Conservation (phyloP, 2,888 invertebrate genomes). For the Tetramorium bicarinatum region DNA sequence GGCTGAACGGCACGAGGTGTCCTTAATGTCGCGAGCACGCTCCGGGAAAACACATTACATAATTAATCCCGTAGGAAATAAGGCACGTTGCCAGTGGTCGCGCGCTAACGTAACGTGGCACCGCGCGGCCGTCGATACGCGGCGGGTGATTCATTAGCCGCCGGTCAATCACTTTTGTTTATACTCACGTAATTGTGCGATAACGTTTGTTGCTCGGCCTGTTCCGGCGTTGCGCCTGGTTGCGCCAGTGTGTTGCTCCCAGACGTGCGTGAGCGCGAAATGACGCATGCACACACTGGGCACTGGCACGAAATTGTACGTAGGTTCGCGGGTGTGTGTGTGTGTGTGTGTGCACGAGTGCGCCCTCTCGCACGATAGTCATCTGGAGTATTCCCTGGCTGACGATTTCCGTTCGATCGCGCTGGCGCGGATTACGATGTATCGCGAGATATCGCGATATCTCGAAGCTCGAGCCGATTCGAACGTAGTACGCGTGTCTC, state of each 20-base stretch:
- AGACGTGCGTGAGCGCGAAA: neutral
- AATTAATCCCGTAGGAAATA: slow-evolving; percentile 29
- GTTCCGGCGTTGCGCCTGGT: neutral
- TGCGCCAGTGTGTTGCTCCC: slow-evolving; percentile 33
- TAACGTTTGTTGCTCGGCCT: slow-evolving; percentile 21
- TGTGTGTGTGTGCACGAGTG: neutral
- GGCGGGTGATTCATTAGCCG: neutral
- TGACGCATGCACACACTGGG: slow-evolving; percentile 9
- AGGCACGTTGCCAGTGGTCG: neutral
- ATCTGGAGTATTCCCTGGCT: neutral
- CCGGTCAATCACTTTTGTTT: slow-evolving; percentile 3
- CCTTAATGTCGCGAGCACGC: neutral
- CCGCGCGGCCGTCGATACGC: neutral
- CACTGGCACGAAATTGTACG: neutral
- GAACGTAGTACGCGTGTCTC: neutral
- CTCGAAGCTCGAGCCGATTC: neutral
- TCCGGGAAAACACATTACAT: slow-evolving; percentile 33
- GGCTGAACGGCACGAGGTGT: neutral
- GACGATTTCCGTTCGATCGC: neutral
- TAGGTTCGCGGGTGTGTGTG: slow-evolving; percentile 23
- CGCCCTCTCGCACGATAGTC: neutral
- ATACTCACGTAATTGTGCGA: slow-evolving; percentile 52
- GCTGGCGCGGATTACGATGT: neutral
- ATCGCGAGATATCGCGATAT: slow-evolving; percentile 1
- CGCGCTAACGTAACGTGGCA: neutral